Evolutionary conservation across 2,888 invertebrate species (phyloP).

Genomic region (Mesorhabditis spiculigera): DNA sequence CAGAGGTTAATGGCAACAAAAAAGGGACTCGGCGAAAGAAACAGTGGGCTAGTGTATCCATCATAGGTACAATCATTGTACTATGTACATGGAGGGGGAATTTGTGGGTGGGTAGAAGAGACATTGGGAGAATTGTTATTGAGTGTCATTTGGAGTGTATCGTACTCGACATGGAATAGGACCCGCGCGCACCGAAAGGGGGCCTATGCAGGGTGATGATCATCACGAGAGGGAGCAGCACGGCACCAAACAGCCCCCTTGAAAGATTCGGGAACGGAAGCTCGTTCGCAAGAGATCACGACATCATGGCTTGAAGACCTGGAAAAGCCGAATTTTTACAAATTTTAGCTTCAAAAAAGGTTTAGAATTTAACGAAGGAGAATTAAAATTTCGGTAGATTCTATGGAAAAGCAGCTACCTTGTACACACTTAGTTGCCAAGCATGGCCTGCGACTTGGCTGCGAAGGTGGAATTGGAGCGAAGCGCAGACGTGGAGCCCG

Average conservation of each 20-base stretch:
- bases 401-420: neutral
- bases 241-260: neutral
- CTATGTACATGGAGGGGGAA: neutral
- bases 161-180: conserved; percentile 6
- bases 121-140: neutral
- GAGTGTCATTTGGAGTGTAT: neutral
- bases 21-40: no score
- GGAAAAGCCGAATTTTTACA: no score
- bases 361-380: neutral
- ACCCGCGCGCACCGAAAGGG: neutral
- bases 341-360: no score
- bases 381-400: neutral
- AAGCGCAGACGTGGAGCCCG: conserved; percentile 6
- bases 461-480: neutral
- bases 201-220: neutral
- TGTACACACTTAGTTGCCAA: neutral
- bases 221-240: neutral
- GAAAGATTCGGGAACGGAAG: conserved; percentile 4
- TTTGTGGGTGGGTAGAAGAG: no score
- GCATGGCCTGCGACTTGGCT: neutral
- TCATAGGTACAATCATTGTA: neutral
- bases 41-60: no score
- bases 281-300: conserved; percentile 1
- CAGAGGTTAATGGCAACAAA: no score
- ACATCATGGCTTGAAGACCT: neutral